Percentiles rank a stretch among this genome's conserved stretches.
phyloP scores from a whole-genome alignment of 1,140 invertebrate species.

The Capitella teleta region DNA sequence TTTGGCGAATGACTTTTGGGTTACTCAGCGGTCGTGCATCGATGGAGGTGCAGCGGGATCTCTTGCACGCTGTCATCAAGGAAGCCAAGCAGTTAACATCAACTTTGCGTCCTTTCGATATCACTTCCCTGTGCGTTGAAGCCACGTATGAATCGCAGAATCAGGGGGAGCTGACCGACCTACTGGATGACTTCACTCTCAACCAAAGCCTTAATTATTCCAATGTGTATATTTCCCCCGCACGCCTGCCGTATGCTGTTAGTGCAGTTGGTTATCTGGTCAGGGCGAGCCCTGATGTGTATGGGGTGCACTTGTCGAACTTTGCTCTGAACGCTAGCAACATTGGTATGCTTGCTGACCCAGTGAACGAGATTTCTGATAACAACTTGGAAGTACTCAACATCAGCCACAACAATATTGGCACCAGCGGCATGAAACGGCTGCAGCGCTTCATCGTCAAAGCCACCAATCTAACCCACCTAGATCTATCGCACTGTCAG shows the following conservation, averaged over 20 bases:
- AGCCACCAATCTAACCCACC: conserved; percentile 11
- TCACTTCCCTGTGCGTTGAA: conserved; percentile 9
- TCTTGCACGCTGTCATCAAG: conserved; percentile 1
- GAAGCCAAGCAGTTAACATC: background rate
- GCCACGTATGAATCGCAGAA: conserved; percentile 7
- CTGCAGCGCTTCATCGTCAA: conserved; percentile 11
- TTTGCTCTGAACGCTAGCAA: conserved; percentile 2
- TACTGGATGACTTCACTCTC: conserved; percentile 9
- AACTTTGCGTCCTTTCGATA: background rate
- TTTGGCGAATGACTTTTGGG: conserved; percentile 13
- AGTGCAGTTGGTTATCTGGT: conserved; percentile 13
- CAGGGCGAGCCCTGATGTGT: conserved; percentile 1
- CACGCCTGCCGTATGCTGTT: conserved; percentile 7
- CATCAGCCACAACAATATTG: conserved; percentile 10
- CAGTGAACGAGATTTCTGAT: conserved; percentile 7
- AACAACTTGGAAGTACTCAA: conserved; percentile 12
- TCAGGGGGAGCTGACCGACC: background rate
- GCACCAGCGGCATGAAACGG: conserved; percentile 3
- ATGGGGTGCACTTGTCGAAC: conserved; percentile 9
- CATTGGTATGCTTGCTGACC: conserved; percentile 9
- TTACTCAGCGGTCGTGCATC: background rate
- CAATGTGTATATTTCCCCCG: background rate
- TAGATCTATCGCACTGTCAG: conserved; percentile 7
- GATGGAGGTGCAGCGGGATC: background rate
- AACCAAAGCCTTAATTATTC: conserved; percentile 9